Conservation (phyloP, 2,113 vertebrate genomes). For the Nothoprocta perdicaria region DNA sequence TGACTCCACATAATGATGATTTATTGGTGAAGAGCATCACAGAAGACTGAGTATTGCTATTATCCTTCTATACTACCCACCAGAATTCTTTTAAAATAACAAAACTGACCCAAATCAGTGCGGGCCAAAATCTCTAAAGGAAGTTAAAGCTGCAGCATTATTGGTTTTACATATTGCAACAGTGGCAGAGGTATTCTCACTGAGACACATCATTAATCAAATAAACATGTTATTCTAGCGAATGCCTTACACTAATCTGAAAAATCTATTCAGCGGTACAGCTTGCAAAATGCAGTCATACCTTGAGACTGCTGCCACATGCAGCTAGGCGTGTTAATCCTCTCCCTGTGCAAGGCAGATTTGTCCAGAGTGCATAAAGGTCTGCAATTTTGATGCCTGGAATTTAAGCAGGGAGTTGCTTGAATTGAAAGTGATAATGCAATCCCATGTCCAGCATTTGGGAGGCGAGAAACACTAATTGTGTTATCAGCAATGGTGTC, state of each 20-base stretch:
- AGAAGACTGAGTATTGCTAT: not conserved
- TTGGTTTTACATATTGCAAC: not conserved
- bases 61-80: not conserved
- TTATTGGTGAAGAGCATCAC: not conserved
- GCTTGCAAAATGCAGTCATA: not conserved
- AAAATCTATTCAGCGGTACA: not conserved
- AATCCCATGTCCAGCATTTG: slow-evolving; percentile 5
- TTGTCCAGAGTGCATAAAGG: not conserved
- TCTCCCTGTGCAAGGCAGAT: not conserved
- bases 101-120: not conserved
- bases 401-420: slow-evolving; percentile 8
- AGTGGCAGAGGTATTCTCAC: not conserved
- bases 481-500: not conserved
- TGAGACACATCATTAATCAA: not conserved
- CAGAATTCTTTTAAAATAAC: slow-evolving; percentile 1
- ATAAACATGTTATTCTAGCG: not conserved
- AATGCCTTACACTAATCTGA: not conserved
- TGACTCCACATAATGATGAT: not conserved
- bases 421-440: not conserved
- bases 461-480: not conserved
- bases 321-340: not conserved
- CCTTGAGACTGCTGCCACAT: not conserved
- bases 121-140: not conserved
- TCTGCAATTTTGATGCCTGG: not conserved
- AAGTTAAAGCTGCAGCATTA: not conserved